These are phyloP conservation scores for Aurelia aurita DNA, from an alignment of 30 jellyfish, hydroid and myxozoan genomes.

Conservation along the genomic window DNA sequence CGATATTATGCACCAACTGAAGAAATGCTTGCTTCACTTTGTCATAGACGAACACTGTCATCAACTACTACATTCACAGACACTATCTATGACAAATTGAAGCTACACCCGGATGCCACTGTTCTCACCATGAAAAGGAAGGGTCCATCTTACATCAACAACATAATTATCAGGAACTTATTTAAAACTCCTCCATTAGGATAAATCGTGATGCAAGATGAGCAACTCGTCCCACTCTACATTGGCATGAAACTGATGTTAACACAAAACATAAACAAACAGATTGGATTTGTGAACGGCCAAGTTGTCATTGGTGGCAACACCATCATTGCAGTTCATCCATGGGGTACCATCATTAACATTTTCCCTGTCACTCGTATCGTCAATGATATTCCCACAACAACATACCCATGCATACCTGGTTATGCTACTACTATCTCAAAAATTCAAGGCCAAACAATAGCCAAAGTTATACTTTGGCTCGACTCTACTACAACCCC, in stretches of 20 bases:
- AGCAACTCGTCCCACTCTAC: too few species aligned
- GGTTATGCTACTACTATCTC: slow-evolving; percentile 8
- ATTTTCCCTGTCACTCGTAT: not conserved
- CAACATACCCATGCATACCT: slow-evolving; percentile 4
- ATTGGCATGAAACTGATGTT: slow-evolving; percentile 14
- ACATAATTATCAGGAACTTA: too few species aligned
- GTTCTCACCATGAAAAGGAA: too few species aligned
- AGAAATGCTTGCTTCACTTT: too few species aligned
- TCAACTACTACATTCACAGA: too few species aligned
- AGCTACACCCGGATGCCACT: too few species aligned
- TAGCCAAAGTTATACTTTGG: slow-evolving; percentile 1
- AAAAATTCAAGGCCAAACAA: slow-evolving; percentile 25
- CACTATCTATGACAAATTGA: too few species aligned
- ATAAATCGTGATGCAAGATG: too few species aligned
- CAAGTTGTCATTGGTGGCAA: not conserved
- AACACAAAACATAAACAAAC: slow-evolving; percentile 4
- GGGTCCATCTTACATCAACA: too few species aligned
- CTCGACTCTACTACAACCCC: not conserved
- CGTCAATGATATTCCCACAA: not conserved
- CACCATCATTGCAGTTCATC: not conserved
- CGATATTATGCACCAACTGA: too few species aligned
- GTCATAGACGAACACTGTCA: too few species aligned
- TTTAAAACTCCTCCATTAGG: too few species aligned
- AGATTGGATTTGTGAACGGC: slow-evolving; percentile 19
- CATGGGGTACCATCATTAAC: slow-evolving; percentile 4